A percentile compares a stretch with the other conserved stretches of the same genome.
Evolutionary conservation across 2,888 invertebrate genomes (phyloP).

Genomic region (Diadegma fenestrale): DNA sequence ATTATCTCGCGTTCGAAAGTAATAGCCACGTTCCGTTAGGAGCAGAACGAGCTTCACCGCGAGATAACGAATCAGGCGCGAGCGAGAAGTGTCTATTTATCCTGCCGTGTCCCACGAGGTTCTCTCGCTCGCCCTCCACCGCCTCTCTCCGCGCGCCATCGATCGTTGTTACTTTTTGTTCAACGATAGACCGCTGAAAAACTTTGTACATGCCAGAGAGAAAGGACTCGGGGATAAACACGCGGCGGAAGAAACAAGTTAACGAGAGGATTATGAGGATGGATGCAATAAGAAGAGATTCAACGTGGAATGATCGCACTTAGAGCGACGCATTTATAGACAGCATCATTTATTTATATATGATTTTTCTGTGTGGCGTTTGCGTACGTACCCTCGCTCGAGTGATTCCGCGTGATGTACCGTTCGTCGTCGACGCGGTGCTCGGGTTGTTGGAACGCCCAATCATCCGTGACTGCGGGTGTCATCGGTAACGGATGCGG

Average conservation of each 20-base stretch:
- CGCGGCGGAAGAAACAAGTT: not conserved
- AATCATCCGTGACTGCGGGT: constrained; percentile 69
- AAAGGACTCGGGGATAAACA: not conserved
- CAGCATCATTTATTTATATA: not conserved
- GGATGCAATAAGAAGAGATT: constrained; percentile 8
- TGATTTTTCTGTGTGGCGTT: constrained; percentile 46
- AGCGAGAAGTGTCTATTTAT: constrained; percentile 19
- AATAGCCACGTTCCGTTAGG: constrained; percentile 19
- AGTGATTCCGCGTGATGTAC: constrained; percentile 69
- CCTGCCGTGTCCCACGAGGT: constrained; percentile 14
- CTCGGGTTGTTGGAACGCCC: constrained; percentile 41
- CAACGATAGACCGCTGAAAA: not conserved
- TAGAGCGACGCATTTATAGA: constrained; percentile 6
- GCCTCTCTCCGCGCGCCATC: not conserved
- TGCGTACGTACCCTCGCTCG: constrained; percentile 39
- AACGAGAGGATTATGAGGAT: constrained; percentile 17
- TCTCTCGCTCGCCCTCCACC: not conserved
- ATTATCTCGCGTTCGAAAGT: constrained; percentile 21
- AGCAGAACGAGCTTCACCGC: constrained; percentile 7
- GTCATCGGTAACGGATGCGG: constrained; percentile 65
- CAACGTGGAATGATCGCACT: constrained; percentile 10
- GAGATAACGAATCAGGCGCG: constrained; percentile 20
- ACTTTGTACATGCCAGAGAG: not conserved
- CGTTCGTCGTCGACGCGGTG: constrained; percentile 60
- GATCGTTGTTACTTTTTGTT: constrained; percentile 8